Conservation (phyloP, 2,113 vertebrate genomes). For the Chauna torquata region DNA sequence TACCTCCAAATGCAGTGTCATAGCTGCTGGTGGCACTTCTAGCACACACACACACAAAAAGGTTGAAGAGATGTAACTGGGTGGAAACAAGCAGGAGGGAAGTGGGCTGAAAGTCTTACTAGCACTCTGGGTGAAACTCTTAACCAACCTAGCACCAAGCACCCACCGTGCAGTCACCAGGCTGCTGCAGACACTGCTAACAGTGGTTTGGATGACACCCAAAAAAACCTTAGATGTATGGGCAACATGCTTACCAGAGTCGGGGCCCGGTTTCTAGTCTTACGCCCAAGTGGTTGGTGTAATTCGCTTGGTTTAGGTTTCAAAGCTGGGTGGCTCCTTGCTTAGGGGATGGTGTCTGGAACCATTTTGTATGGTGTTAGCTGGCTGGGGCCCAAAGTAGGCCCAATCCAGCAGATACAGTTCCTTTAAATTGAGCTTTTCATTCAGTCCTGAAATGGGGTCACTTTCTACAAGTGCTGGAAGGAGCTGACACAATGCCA, state of each 20-base stretch:
- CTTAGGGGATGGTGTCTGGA: not conserved
- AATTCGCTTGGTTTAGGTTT: not conserved
- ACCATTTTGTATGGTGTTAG: not conserved
- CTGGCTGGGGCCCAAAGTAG: not conserved
- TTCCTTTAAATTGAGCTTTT: not conserved
- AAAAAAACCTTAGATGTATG: not conserved
- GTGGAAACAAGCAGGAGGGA: not conserved
- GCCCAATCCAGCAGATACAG: not conserved
- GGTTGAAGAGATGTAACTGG: not conserved
- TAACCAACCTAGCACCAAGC: not conserved
- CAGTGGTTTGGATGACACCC: rapidly evolving
- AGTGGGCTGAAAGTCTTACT: not conserved
- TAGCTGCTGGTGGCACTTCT: not conserved
- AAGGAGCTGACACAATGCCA: not conserved
- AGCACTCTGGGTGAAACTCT: not conserved
- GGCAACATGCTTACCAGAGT: not conserved
- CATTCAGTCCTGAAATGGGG: not conserved
- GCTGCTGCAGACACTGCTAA: rapidly evolving
- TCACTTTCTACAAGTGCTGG: not conserved
- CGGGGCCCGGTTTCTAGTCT: not conserved
- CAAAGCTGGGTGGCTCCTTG: not conserved
- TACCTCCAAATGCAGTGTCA: not conserved
- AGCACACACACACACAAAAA: not conserved
- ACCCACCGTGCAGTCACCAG: not conserved
- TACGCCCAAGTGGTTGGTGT: not conserved